phyloP scores from a whole-genome alignment of 1,140 invertebrate species.

The Delia radicum region DNA sequence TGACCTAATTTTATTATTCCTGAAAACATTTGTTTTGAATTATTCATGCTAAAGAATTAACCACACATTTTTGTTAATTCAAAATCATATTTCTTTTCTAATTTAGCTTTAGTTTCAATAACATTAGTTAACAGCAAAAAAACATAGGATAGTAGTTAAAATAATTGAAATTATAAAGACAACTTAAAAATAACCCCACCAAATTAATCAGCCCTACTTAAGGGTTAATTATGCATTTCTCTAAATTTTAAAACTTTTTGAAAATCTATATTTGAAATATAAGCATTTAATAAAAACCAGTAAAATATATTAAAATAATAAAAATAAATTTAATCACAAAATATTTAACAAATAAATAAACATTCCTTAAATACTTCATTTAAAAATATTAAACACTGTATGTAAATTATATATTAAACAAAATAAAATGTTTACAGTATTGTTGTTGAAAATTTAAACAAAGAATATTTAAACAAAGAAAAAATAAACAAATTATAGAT shows the following conservation, averaged over 20 bases:
- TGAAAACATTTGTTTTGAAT: no score
- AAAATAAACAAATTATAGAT: neutral
- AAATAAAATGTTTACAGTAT: constrained; percentile 8
- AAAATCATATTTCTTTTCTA: no score
- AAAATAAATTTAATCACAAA: neutral
- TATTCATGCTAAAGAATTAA: no score
- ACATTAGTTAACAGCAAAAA: no score
- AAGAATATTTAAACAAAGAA: neutral
- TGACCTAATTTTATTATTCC: no score
- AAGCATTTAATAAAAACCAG: constrained; percentile 12
- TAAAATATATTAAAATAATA: neutral
- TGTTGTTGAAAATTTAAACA: neutral
- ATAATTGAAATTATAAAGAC: no score
- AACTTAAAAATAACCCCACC: neutral
- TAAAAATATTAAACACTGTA: neutral
- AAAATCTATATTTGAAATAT: neutral
- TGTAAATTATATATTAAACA: constrained; percentile 10
- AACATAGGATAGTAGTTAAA: no score
- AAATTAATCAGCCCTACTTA: neutral
- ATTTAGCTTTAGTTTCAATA: no score
- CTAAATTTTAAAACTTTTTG: neutral
- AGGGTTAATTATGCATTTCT: constrained; percentile 15
- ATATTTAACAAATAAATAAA: neutral
- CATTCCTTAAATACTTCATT: constrained; percentile 9
- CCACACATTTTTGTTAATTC: no score